A percentile compares a stretch with the other conserved stretches of the same genome.
Conservation (phyloP, 2,888 invertebrate species). For the Andrena dorsata region DNA sequence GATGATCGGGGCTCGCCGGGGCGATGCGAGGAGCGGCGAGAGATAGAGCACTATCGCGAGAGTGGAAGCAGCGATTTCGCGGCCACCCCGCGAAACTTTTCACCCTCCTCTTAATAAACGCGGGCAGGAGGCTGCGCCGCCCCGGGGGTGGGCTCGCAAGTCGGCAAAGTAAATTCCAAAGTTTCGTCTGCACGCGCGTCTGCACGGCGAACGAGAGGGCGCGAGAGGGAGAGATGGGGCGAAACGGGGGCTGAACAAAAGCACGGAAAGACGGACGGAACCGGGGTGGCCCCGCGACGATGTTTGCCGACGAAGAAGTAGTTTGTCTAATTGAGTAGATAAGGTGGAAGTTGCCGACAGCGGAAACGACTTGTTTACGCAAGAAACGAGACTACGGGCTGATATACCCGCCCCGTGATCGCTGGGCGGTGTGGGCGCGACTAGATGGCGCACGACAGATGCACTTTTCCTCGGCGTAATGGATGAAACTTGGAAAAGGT, state of each 20-base stretch:
- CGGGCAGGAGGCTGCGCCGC: slow-evolving; percentile 28
- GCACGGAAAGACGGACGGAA: slow-evolving; percentile 30
- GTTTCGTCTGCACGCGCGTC: slow-evolving; percentile 51
- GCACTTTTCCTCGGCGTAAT: neutral
- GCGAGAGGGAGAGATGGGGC: neutral
- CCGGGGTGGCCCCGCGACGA: slow-evolving; percentile 42
- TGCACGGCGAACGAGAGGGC: neutral
- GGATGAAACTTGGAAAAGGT: neutral
- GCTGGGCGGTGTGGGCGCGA: neutral
- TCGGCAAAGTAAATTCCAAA: slow-evolving; percentile 72
- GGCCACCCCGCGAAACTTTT: slow-evolving; percentile 47
- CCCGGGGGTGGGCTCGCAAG: slow-evolving; percentile 34
- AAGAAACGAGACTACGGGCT: slow-evolving; percentile 56
- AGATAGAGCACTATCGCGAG: slow-evolving; percentile 6
- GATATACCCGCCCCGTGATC: slow-evolving; percentile 40
- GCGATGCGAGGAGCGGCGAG: neutral
- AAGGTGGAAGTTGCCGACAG: slow-evolving; percentile 69
- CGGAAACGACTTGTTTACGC: slow-evolving; percentile 75
- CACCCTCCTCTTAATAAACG: slow-evolving; percentile 62
- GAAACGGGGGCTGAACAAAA: slow-evolving; percentile 29
- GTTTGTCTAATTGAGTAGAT: slow-evolving; percentile 78
- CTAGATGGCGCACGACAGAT: neutral
- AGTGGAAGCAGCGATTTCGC: slow-evolving; percentile 55
- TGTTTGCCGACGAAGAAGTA: slow-evolving; percentile 71
- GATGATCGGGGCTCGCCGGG: neutral